Percentiles rank a stretch among this genome's conserved stretches.
Conservation (phyloP, 2,113 vertebrate species). For the Pelecanoides urinatrix region DNA sequence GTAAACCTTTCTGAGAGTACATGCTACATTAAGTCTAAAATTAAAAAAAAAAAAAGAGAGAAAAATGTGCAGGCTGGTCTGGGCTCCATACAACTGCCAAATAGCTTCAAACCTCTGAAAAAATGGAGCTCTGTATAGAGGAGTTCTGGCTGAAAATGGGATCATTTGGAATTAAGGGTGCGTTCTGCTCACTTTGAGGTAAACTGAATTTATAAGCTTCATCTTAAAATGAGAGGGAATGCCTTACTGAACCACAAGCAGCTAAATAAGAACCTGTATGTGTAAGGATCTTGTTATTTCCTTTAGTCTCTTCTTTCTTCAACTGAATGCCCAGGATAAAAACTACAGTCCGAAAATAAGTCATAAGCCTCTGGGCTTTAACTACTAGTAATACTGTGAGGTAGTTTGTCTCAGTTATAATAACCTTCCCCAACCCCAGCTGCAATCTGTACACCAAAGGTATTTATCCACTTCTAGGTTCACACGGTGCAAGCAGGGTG, state of each 20-base stretch:
- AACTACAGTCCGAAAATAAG: not conserved
- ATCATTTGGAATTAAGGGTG: not conserved
- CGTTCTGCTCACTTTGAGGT: not conserved
- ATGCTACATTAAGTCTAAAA: constrained; percentile 50
- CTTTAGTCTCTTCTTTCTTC: not conserved
- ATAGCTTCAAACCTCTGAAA: constrained; percentile 2
- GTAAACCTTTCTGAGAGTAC: constrained; percentile 43
- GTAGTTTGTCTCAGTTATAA: not conserved
- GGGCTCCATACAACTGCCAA: not conserved
- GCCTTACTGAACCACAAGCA: not conserved
- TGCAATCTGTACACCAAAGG: not conserved
- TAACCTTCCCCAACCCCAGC: not conserved
- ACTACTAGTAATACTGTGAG: not conserved
- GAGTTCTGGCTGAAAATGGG: not conserved
- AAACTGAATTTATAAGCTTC: not conserved
- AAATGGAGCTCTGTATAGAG: not conserved
- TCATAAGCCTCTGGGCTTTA: not conserved
- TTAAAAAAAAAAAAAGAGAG: not conserved
- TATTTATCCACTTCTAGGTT: not conserved
- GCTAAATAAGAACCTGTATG: not conserved
- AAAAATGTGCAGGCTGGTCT: not conserved
- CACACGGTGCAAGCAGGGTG: not conserved
- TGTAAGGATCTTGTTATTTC: not conserved
- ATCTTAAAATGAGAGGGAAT: not conserved
- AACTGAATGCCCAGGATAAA: not conserved